phyloP scores from a whole-genome alignment of 2,888 invertebrate species.

The Spatulosminthurus flaviceps region DNA sequence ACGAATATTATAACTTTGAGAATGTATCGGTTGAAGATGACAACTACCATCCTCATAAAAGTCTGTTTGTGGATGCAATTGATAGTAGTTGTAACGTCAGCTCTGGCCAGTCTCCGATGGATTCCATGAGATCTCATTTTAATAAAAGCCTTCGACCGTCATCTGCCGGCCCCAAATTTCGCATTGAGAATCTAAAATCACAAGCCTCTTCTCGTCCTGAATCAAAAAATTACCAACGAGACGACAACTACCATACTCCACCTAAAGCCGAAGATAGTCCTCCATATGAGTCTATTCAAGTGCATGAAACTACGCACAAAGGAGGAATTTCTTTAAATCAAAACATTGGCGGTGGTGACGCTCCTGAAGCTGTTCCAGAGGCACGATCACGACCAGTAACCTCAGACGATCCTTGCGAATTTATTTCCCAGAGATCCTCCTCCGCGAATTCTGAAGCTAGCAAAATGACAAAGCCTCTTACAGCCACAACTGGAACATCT shows the following conservation, averaged over 20 bases:
- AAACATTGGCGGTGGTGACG: background rate
- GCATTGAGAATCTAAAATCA: background rate
- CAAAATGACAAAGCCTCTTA: background rate
- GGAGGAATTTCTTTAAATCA: background rate
- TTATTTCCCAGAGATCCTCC: background rate
- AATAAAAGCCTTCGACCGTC: conserved; percentile 20
- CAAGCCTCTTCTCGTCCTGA: background rate
- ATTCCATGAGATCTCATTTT: conserved; percentile 19
- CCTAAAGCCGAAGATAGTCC: background rate
- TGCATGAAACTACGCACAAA: background rate
- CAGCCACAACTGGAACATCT: background rate
- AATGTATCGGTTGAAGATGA: conserved; percentile 33
- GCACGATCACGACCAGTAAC: background rate
- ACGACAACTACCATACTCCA: background rate
- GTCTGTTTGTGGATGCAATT: conserved; percentile 26
- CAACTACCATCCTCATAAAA: conserved; percentile 20
- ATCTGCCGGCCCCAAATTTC: conserved; percentile 34
- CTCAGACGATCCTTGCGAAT: background rate
- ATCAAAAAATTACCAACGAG: background rate
- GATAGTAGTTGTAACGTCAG: conserved; percentile 36
- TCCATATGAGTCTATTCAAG: background rate
- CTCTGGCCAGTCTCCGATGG: conserved; percentile 24
- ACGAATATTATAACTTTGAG: conserved; percentile 38
- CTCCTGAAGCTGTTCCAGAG: background rate
- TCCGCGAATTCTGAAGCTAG: background rate